phyloP scores from a whole-genome alignment of 1,140 invertebrate species.

The Brachionus rotundiformis region DNA sequence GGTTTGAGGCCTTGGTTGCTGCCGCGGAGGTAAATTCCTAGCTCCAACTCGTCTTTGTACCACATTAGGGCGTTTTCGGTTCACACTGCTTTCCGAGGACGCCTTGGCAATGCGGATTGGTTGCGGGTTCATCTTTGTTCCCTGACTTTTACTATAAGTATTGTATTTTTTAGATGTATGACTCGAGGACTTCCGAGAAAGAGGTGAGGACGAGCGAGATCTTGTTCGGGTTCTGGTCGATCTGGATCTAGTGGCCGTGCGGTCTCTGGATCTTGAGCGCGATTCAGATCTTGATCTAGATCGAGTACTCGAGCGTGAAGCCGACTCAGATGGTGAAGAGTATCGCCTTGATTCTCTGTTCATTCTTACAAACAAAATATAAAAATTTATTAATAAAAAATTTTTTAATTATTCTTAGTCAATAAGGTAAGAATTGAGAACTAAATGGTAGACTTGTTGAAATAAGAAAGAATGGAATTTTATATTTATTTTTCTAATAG shows the following conservation, averaged over 20 bases:
- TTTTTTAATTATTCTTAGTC: conserved; percentile 11
- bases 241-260: background rate
- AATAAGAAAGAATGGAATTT: conserved; percentile 15
- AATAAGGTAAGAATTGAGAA: conserved; percentile 5
- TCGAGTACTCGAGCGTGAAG: background rate
- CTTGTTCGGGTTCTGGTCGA: background rate
- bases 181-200: background rate
- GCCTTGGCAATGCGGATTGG: background rate
- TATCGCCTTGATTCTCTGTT: background rate
- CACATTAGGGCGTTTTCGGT: background rate
- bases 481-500: conserved; percentile 6
- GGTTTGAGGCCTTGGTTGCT: conserved; percentile 12
- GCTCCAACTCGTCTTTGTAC: background rate
- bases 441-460: background rate
- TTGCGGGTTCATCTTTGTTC: background rate
- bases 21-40: background rate
- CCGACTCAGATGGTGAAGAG: background rate
- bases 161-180: conserved; percentile 13
- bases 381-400: background rate
- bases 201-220: background rate
- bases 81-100: background rate
- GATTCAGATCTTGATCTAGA: background rate
- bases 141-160: background rate
- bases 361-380: background rate
- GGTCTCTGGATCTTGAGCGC: background rate